phyloP scores from a whole-genome alignment of 2,797 vertebrate genomes.

The Scyliorhinus canicula region DNA sequence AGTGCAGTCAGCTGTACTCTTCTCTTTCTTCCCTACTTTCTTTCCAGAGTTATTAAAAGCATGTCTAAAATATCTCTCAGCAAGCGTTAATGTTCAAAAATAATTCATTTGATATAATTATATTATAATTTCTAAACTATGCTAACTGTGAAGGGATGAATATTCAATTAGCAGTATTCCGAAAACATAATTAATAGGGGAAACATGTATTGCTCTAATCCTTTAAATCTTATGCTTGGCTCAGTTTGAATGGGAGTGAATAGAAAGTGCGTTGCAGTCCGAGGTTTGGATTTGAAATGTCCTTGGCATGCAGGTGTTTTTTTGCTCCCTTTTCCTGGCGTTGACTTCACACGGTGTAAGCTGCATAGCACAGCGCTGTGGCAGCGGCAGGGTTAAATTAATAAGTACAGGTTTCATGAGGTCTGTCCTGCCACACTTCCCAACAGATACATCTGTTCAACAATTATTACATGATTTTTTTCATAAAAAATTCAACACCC shows the following conservation, averaged over 20 bases:
- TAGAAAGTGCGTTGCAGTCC: neutral
- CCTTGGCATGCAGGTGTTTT: neutral
- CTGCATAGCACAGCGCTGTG: slow-evolving; percentile 41
- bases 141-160: neutral
- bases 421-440: slow-evolving; percentile 82
- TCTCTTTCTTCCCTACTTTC: neutral
- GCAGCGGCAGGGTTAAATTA: slow-evolving; percentile 78
- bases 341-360: neutral
- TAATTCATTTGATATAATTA: slow-evolving; percentile 32
- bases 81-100: slow-evolving; percentile 11
- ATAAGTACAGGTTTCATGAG: slow-evolving; percentile 86
- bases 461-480: slow-evolving; percentile 97
- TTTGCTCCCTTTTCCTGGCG: neutral
- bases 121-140: slow-evolving; percentile 27
- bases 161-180: slow-evolving; percentile 28
- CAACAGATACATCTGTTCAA: slow-evolving; percentile 98
- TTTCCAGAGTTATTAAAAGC: slow-evolving; percentile 16
- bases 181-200: slow-evolving; percentile 30
- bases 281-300: neutral
- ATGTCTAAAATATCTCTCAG: slow-evolving; percentile 33
- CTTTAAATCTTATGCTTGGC: slow-evolving; percentile 27
- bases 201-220: slow-evolving; percentile 3
- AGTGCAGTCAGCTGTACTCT: neutral
- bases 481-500: slow-evolving; percentile 99
- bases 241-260: slow-evolving; percentile 3